Evolutionary conservation across 2,113 vertebrate species (phyloP).

Genomic region (Saccopteryx leptura): DNA sequence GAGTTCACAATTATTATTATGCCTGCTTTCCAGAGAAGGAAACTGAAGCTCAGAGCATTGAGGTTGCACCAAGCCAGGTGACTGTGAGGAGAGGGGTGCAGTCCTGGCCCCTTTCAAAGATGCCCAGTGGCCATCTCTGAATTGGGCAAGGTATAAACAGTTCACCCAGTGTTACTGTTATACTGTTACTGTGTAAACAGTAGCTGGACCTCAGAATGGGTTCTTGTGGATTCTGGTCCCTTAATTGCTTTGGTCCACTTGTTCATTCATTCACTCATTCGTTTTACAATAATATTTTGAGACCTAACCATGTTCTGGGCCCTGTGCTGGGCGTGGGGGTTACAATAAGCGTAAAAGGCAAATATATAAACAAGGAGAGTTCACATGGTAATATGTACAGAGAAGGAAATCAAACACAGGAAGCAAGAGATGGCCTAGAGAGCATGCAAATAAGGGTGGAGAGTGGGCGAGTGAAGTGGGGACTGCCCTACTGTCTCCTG

Average conservation of each 20-base stretch:
- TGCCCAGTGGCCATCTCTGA: neutral
- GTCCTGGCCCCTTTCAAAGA: neutral
- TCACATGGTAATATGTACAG: neutral
- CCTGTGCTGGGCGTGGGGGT: neutral
- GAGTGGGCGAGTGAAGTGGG: neutral
- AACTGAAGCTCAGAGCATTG: neutral
- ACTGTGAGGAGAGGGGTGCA: neutral
- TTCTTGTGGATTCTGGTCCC: neutral
- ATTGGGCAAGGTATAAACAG: neutral
- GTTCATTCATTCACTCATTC: neutral
- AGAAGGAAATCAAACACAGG: neutral
- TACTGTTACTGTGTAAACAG: neutral
- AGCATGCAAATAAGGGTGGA: neutral
- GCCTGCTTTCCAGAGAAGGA: neutral
- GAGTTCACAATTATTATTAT: neutral
- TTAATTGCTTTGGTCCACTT: neutral
- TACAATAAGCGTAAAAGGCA: neutral
- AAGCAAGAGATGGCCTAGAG: neutral
- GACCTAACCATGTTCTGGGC: neutral
- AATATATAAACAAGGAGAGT: neutral
- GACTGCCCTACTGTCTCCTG: neutral
- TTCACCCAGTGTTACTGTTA: neutral
- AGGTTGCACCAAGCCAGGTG: neutral
- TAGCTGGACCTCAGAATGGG: neutral
- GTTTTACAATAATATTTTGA: neutral